Conservation (phyloP, 2,888 invertebrate genomes). For the Dynastes grantii region DNA sequence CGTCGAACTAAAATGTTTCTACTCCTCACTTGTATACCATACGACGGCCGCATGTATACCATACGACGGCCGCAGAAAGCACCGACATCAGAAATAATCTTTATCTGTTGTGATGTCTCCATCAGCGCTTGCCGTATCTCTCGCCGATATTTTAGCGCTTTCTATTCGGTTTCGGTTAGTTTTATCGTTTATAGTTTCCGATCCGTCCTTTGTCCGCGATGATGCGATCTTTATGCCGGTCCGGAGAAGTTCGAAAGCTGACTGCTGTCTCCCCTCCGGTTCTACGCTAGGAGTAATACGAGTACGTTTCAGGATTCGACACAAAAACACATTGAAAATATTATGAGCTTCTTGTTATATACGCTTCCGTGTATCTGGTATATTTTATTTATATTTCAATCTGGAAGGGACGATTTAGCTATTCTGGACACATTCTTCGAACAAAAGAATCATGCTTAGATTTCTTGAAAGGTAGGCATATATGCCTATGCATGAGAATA, state of each 20-base stretch:
- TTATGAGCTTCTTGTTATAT: constrained; percentile 35
- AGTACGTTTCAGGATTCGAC: constrained; percentile 50
- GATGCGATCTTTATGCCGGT: constrained; percentile 58
- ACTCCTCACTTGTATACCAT: background rate
- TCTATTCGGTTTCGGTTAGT: constrained; percentile 67
- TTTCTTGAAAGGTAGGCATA: too few relatives aligned
- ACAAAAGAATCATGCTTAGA: background rate
- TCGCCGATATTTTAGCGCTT: constrained; percentile 63
- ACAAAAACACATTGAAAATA: constrained; percentile 47
- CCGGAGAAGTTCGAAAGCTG: constrained; percentile 35
- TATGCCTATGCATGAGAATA: too few relatives aligned
- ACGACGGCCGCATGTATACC: background rate
- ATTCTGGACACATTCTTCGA: constrained; percentile 10
- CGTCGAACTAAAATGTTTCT: constrained; percentile 13
- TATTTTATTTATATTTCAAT: constrained; percentile 44
- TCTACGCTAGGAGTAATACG: constrained; percentile 1
- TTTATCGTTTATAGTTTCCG: constrained; percentile 69
- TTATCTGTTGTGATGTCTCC: constrained; percentile 67
- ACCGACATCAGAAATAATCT: constrained; percentile 60
- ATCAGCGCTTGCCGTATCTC: constrained; percentile 62
- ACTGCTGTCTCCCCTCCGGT: constrained; percentile 52
- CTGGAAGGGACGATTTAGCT: background rate
- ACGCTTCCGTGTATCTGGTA: background rate
- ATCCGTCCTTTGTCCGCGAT: constrained; percentile 65
- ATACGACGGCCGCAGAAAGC: constrained; percentile 25